phyloP scores from a whole-genome alignment of 2,888 invertebrate genomes.

The Epistrophe grossulariae region DNA sequence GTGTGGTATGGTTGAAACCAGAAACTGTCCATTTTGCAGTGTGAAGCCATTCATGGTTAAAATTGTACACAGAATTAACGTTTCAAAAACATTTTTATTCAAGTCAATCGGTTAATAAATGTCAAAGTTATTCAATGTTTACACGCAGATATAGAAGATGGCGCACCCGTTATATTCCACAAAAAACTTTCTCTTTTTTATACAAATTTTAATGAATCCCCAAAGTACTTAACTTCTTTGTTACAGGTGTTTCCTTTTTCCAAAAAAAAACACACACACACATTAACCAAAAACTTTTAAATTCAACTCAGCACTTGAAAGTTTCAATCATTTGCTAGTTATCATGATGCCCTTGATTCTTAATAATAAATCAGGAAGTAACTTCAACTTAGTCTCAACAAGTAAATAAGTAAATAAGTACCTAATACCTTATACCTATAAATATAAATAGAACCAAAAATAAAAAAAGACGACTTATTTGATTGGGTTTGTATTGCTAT shows the following conservation, averaged over 20 bases:
- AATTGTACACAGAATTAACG: no score
- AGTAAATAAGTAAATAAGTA: background rate
- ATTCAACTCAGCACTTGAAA: background rate
- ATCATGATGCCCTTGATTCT: background rate
- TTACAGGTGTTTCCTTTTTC: background rate
- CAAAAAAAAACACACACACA: background rate
- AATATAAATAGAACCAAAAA: constrained; percentile 2
- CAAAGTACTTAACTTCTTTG: no score
- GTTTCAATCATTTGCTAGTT: constrained; percentile 15
- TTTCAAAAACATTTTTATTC: no score
- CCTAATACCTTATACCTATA: background rate
- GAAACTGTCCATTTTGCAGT: no score
- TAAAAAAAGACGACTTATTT: background rate
- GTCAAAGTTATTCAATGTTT: no score
- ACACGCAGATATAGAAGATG: no score
- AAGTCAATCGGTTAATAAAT: no score
- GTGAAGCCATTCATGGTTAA: no score
- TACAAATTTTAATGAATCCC: no score
- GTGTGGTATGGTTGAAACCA: no score
- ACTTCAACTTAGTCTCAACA: background rate
- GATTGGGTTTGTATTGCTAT: background rate
- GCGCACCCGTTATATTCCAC: no score
- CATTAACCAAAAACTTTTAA: background rate
- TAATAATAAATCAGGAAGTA: constrained; percentile 9
- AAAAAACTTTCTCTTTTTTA: no score